Base-by-base conservation (phyloP, 2,113 vertebrate species). In the Porphyrio hochstetteri region DNA sequence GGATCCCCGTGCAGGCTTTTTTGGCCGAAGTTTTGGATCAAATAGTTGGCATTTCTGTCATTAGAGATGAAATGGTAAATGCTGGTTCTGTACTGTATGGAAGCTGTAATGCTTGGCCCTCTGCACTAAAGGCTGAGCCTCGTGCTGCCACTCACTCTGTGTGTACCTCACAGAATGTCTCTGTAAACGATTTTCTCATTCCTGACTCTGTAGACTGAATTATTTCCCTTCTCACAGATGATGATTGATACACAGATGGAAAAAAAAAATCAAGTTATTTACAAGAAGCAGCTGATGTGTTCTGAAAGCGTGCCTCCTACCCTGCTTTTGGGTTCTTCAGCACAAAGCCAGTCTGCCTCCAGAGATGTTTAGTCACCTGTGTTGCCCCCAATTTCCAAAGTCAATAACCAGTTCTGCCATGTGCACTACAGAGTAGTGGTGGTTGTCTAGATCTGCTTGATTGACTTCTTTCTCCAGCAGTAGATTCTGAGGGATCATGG, bases 41-140 rank as follows among this genome's bases (percentile, higher is more conserved):
- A 91, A 95, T 99, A 3, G 98, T 99, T 35, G 99, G 99, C 17
- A 44, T 99, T 38, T 87, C 98, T 60, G 95, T 99, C 86, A 95
- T 98, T 88, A 98, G 97, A 97, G 98, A 99, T 35, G 99, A 99
- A 98, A 98, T 98, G 99, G 99, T 99, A 97, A 95, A 21, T 92
- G 67, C 65, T 80, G 0, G 83, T 92, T 82, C n/a, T 77, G 25
- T 61, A 17, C 40, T 63, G 31, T 65, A 13, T 71, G 57, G 68
- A 40, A 44, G 18, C 9, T 61, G 3, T 50, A 33, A 36, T 0
- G 2, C 35, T 56, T 61, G 13, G 16, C 21, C 28, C 67, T 82
- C 38, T 5, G 7, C 27, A 5, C 18, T 65, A 16, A 83, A 71
- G 48, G 38, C 68, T 53, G 82, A 70, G 13, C 44, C 78, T 56